Evolutionary conservation across 2,797 vertebrate genomes (phyloP).

Genomic region (Tokudaia muenninki): DNA sequence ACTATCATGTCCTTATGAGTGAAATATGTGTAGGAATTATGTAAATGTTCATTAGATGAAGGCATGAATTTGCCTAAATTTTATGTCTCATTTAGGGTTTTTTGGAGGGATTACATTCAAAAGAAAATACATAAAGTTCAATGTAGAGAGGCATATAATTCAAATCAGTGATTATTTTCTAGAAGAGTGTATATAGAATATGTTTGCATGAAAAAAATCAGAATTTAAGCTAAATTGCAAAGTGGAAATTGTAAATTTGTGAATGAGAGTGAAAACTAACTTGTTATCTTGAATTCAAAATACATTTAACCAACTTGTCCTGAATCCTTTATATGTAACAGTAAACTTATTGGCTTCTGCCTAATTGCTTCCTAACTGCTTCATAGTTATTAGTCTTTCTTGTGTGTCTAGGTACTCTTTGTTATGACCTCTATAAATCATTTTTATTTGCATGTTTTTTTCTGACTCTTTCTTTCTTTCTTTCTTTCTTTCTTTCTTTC

Average conservation of each 20-base stretch:
- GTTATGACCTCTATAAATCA: neutral
- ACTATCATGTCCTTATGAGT: neutral
- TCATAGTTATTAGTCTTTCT: neutral
- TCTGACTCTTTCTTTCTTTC: neutral
- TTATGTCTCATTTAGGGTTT: neutral
- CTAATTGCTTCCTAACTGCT: neutral
- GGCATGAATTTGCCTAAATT: neutral
- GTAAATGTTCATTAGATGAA: slow-evolving; percentile 22
- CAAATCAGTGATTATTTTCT: slow-evolving; percentile 18
- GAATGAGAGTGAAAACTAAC: neutral
- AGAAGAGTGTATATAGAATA: neutral
- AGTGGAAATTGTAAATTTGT: neutral
- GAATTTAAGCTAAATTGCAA: neutral
- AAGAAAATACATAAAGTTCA: neutral
- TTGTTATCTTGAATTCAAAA: neutral
- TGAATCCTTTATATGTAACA: neutral
- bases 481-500: too few relatives aligned
- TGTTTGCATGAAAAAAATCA: neutral
- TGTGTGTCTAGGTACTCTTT: neutral
- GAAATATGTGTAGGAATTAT: neutral
- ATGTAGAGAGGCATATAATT: neutral
- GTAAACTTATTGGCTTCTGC: neutral
- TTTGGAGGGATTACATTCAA: neutral
- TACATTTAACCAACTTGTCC: neutral
- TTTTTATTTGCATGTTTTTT: neutral